These are phyloP conservation scores for Protobothrops mucrosquamatus DNA, from an alignment of 2,113 vertebrate genomes.

Conservation along the genomic window DNA sequence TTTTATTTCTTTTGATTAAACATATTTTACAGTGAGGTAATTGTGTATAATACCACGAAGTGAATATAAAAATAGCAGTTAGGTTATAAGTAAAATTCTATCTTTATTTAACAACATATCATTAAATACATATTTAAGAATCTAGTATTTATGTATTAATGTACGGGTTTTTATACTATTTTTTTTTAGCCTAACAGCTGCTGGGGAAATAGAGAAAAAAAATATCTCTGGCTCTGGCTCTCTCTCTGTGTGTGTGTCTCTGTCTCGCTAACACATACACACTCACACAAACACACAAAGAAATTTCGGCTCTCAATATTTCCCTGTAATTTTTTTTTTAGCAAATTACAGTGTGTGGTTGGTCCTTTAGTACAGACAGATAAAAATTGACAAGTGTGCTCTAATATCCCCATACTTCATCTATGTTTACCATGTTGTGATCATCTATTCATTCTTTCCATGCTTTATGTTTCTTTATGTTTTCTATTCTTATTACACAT, in stretches of 20 bases:
- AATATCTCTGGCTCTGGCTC: too few species aligned
- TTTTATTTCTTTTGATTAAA: not conserved
- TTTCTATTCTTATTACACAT: not conserved
- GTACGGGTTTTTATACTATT: not conserved
- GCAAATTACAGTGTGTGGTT: not conserved
- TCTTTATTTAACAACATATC: not conserved
- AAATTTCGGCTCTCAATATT: not conserved
- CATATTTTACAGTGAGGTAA: not conserved
- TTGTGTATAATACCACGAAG: not conserved
- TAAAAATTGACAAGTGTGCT: not conserved
- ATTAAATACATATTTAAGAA: not conserved
- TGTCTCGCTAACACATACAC: not conserved
- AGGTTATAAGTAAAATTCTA: not conserved
- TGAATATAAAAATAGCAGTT: not conserved
- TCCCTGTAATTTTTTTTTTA: not conserved
- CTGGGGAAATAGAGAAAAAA: not conserved
- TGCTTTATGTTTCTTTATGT: not conserved
- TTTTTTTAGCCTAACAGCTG: not conserved
- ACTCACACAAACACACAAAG: not conserved
- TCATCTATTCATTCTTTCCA: not conserved
- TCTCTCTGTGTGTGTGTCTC: not conserved
- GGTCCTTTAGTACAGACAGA: not conserved
- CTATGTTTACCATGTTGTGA: not conserved
- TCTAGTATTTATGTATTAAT: not conserved
- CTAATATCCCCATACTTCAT: not conserved